Conservation (phyloP, 2,888 invertebrate species). For the Eupithecia subfuscata region DNA sequence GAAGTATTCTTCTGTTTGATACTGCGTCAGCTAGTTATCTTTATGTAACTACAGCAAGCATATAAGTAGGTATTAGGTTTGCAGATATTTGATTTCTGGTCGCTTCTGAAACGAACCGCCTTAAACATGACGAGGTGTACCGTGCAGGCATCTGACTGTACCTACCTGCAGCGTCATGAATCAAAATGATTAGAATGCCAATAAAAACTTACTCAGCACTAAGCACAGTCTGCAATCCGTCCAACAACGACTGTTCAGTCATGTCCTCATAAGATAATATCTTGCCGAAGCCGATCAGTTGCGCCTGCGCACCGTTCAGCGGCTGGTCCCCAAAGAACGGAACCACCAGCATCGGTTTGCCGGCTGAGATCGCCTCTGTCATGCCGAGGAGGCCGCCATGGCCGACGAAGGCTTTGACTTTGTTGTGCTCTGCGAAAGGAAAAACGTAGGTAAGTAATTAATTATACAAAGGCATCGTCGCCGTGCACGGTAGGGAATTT, state of each 20-base stretch:
- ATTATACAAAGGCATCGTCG: no score
- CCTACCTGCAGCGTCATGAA: background rate
- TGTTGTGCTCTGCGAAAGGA: constrained; percentile 80
- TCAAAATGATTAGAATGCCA: background rate
- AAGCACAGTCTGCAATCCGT: constrained; percentile 78
- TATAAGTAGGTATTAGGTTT: background rate
- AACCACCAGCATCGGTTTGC: constrained; percentile 85
- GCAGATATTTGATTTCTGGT: background rate
- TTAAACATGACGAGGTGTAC: background rate
- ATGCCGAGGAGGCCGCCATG: constrained; percentile 86
- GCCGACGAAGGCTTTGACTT: constrained; percentile 84
- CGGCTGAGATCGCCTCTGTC: constrained; percentile 85
- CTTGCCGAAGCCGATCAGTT: constrained; percentile 79
- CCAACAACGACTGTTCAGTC: constrained; percentile 78
- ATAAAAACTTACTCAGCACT: constrained; percentile 67
- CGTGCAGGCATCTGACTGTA: background rate
- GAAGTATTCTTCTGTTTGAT: background rate
- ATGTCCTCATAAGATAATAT: constrained; percentile 77
- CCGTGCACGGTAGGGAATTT: no score
- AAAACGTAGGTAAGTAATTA: no score
- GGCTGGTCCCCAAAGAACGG: constrained; percentile 87
- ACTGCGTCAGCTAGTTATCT: background rate
- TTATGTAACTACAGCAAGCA: background rate
- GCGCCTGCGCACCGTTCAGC: constrained; percentile 80
- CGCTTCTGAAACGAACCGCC: background rate